phyloP scores from a whole-genome alignment of 2,888 invertebrate genomes.

The Sialis lutaria region DNA sequence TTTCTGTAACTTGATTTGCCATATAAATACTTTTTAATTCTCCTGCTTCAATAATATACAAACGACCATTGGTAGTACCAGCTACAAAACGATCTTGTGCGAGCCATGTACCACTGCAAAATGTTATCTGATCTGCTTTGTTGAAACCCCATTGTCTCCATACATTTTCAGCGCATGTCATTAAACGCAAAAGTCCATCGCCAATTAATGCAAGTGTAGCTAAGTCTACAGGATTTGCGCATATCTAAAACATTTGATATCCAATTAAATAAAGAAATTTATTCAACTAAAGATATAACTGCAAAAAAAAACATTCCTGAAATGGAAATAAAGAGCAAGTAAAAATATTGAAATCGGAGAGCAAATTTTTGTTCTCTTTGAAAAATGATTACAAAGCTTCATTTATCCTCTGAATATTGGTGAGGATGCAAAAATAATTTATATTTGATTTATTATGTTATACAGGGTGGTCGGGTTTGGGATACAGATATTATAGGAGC shows the following conservation, averaged over 20 bases:
- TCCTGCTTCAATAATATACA: constrained; percentile 71
- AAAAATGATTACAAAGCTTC: too few relatives aligned
- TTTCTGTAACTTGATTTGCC: constrained; percentile 37
- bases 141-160: constrained; percentile 74
- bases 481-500: too few relatives aligned
- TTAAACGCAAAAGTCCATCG: constrained; percentile 47
- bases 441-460: too few relatives aligned
- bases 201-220: constrained; percentile 1
- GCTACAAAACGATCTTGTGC: constrained; percentile 66
- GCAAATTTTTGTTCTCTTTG: too few relatives aligned
- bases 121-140: constrained; percentile 58
- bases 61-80: constrained; percentile 58
- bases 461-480: too few relatives aligned
- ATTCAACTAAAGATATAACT: too few relatives aligned
- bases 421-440: too few relatives aligned
- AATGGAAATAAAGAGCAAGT: too few relatives aligned
- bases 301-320: too few relatives aligned
- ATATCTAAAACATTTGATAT: background rate
- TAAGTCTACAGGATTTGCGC: constrained; percentile 1
- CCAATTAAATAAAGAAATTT: too few relatives aligned
- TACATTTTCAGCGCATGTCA: constrained; percentile 58
- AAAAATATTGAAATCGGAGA: too few relatives aligned
- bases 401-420: too few relatives aligned
- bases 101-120: constrained; percentile 66
- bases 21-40: constrained; percentile 54